Base-by-base conservation (phyloP, 2,113 vertebrate species). In the Microtus pennsylvanicus region DNA sequence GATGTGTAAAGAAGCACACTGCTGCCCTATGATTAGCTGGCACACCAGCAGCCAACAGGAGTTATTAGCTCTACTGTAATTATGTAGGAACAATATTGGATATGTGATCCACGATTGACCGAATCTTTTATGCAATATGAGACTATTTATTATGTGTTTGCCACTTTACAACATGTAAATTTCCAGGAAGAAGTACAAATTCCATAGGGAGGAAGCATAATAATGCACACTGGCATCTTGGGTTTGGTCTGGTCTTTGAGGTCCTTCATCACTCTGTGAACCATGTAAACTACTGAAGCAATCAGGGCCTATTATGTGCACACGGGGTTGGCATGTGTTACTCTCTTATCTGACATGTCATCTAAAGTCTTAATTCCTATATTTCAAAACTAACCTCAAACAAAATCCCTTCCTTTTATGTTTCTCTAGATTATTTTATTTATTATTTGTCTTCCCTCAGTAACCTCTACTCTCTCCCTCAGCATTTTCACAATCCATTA, bases 341-440 rank as follows among this genome's bases (percentile, higher is more conserved):
- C 17, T 50, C 33, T 22, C 42, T 67, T 67, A 33, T 12, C 42
- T 90, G 24, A 78, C 82, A 70, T 10, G 22, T 5, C 61, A 5
- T 35, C 38, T 38, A 10, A 24, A 1, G 69, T 80, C 55, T 81
- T 87, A 58, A 19, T 1, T 33, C 22, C 90, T 52, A n/a, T 28
- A 55, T 76, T 88, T 91, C 14, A 89, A 63, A 83, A n/a, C 21
- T 70, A 35, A 76, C 24, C 50, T 72, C 72, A 94, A 76, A 22
- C 4, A n/a, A 65, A 24, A 58, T 22, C 11, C 65, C 65, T 17
- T 91, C 35, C 55, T 69, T 69, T 87, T n/a, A 24, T 52, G 7
- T 3, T 10, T 50, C 12, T 13, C 5, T 9, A 4, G 52, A 52
- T 45, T 21, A 69, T 74, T 83, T 95, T 72, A 0, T 78, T 63